phyloP scores from a whole-genome alignment of 2,797 vertebrate species.

The Malurus leucopterus region DNA sequence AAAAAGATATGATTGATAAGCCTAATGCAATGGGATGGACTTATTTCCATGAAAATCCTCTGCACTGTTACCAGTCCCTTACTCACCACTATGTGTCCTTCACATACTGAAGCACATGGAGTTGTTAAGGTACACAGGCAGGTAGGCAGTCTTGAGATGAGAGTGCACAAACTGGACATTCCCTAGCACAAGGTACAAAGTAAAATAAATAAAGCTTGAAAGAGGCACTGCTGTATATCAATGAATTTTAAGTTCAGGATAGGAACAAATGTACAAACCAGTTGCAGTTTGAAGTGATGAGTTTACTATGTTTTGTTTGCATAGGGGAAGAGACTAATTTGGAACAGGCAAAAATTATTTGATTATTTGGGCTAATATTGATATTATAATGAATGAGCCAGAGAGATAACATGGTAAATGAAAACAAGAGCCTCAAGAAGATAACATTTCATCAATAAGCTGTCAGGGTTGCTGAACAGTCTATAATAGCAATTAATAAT shows the following conservation, averaged over 20 bases:
- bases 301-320: background rate
- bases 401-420: background rate
- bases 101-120: background rate
- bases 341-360: background rate
- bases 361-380: background rate
- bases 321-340: background rate
- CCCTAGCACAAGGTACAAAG: background rate
- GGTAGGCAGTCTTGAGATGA: background rate
- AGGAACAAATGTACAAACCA: background rate
- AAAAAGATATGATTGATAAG: too few species aligned
- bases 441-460: constrained; percentile 17
- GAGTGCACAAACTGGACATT: background rate
- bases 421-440: constrained; percentile 2
- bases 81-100: background rate
- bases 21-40: too few species aligned
- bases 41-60: too few species aligned
- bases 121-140: background rate
- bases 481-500: constrained; percentile 26
- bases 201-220: background rate
- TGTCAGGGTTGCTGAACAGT: background rate
- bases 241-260: background rate
- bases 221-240: background rate
- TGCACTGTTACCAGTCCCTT: too few species aligned
- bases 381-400: background rate
- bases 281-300: background rate